phyloP scores from a whole-genome alignment of 2,113 vertebrate genomes.

The Phoenicopterus ruber region DNA sequence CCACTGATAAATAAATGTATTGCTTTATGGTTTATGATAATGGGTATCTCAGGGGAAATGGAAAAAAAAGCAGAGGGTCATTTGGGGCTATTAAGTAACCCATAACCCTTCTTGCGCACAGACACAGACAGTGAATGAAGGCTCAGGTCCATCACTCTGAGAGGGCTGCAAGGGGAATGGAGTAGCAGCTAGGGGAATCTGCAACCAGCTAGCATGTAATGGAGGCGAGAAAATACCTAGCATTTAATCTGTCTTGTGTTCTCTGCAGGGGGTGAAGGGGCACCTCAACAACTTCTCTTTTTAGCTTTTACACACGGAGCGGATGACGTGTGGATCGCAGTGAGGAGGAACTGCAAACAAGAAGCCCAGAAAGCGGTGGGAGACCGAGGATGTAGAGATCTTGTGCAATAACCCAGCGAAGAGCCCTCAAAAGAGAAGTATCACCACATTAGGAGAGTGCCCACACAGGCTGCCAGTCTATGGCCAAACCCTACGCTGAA shows the following conservation, averaged over 20 bases:
- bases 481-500: not conserved
- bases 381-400: fast-evolving
- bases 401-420: not conserved
- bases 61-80: not conserved
- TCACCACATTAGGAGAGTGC: not conserved
- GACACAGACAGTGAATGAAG: not conserved
- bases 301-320: not conserved
- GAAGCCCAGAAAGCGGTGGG: not conserved
- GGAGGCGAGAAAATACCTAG: not conserved
- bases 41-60: not conserved
- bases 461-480: not conserved
- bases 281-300: not conserved
- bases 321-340: not conserved
- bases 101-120: not conserved
- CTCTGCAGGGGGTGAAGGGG: not conserved
- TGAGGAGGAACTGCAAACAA: not conserved
- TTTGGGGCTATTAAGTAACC: not conserved
- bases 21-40: not conserved
- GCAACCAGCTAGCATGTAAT: not conserved
- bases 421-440: not conserved
- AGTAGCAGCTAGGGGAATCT: not conserved
- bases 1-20: not conserved
- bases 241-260: not conserved
- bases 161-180: not conserved
- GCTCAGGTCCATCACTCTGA: not conserved